phyloP scores from a whole-genome alignment of 37 sponge, comb jelly and placozoan genomes.

The Aphrocallistes beatrix region DNA sequence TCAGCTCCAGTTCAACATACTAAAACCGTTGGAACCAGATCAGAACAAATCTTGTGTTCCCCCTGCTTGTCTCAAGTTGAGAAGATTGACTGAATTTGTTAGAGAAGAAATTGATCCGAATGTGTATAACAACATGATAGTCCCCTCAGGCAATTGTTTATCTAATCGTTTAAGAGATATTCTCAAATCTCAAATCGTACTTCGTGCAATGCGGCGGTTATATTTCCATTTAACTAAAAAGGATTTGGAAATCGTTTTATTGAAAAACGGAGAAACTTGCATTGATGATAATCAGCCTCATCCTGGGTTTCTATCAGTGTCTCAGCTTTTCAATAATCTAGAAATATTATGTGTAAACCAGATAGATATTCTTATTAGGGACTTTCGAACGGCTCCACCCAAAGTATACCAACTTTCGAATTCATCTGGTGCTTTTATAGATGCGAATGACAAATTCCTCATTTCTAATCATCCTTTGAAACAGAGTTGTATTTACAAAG shows the following conservation, averaged over 20 bases:
- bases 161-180: background rate
- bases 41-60: background rate
- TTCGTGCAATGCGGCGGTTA: background rate
- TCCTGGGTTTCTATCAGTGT: background rate
- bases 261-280: conserved; percentile 5
- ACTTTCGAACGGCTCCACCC: background rate
- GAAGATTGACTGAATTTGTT: background rate
- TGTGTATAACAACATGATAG: background rate
- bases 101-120: background rate
- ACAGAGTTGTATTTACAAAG: background rate
- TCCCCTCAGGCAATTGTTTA: background rate
- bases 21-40: conserved; percentile 1
- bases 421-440: background rate
- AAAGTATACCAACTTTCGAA: background rate
- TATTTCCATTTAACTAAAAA: background rate
- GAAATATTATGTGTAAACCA: background rate
- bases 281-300: background rate
- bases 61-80: background rate
- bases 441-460: background rate
- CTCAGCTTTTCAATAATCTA: background rate
- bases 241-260: background rate
- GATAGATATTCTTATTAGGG: background rate
- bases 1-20: background rate
- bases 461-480: background rate
- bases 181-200: background rate